Conservation (phyloP, 1,140 invertebrate genomes). For the Ganaspis sp. region DNA sequence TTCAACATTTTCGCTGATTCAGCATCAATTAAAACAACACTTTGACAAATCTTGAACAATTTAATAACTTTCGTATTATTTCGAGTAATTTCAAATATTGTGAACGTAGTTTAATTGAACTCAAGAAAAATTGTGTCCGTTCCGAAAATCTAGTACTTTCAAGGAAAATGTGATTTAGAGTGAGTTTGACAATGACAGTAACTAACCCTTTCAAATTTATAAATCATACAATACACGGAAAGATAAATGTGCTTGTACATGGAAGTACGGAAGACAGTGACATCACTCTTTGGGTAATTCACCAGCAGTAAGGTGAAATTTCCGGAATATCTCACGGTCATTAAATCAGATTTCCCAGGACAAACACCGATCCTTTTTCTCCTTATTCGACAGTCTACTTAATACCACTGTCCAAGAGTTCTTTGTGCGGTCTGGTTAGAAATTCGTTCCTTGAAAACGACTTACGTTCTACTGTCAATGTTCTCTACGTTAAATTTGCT, state of each 20-base stretch:
- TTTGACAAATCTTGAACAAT: no score
- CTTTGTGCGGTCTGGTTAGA: no score
- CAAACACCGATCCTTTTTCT: slow-evolving; percentile 28
- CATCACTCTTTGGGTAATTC: not conserved
- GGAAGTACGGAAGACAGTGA: not conserved
- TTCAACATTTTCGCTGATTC: no score
- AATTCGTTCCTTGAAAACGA: slow-evolving; percentile 28
- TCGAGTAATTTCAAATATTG: no score
- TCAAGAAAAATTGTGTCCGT: no score
- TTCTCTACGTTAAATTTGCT: not conserved
- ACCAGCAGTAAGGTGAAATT: slow-evolving; percentile 24
- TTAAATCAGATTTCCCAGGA: slow-evolving; percentile 29
- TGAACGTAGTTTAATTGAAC: no score
- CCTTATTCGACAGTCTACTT: slow-evolving; percentile 26
- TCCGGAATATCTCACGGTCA: slow-evolving; percentile 26
- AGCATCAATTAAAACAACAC: no score
- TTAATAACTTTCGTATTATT: no score
- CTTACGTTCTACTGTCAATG: slow-evolving; percentile 28
- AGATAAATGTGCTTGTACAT: not conserved
- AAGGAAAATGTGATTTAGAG: no score
- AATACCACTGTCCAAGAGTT: slow-evolving; percentile 19
- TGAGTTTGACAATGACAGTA: no score
- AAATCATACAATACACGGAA: not conserved
- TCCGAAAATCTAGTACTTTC: no score
- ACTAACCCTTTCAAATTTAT: no score